Percentiles rank a stretch among this genome's conserved stretches.
phyloP scores from a whole-genome alignment of 2,797 vertebrate species.

The Lepus oiostolus region DNA sequence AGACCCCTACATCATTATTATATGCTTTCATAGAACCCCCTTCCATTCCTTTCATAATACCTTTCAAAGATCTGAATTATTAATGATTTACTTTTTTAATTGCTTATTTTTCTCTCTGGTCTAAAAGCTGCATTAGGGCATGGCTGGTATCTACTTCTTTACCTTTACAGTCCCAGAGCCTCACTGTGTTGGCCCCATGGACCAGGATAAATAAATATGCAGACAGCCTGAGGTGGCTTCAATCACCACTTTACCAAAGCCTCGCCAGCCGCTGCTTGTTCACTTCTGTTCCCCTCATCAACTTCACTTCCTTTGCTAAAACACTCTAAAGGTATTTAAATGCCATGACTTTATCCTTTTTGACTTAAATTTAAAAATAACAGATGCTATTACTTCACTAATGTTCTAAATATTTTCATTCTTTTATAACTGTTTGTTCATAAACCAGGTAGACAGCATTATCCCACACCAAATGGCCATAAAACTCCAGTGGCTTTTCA shows the following conservation, averaged over 20 bases:
- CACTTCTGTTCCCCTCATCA: background rate
- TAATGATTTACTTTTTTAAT: background rate
- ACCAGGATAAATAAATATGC: background rate
- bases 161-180: background rate
- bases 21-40: background rate
- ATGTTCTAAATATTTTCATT: background rate
- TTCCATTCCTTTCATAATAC: background rate
- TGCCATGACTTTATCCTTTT: background rate
- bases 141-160: background rate
- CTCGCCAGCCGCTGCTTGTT: background rate
- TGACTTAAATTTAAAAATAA: slow-evolving; percentile 58
- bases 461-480: background rate
- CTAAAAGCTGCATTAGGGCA: background rate
- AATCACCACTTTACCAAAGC: background rate
- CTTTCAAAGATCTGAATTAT: background rate
- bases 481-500: background rate
- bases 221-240: background rate
- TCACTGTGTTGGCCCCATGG: background rate
- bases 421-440: slow-evolving; percentile 8
- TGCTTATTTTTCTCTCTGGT: background rate
- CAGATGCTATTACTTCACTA: background rate
- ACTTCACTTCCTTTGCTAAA: background rate
- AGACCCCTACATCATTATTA: background rate
- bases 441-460: background rate
- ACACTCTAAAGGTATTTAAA: background rate